Evolutionary conservation across 2,113 vertebrate species (phyloP).

Genomic region (Ceratotherium simum): DNA sequence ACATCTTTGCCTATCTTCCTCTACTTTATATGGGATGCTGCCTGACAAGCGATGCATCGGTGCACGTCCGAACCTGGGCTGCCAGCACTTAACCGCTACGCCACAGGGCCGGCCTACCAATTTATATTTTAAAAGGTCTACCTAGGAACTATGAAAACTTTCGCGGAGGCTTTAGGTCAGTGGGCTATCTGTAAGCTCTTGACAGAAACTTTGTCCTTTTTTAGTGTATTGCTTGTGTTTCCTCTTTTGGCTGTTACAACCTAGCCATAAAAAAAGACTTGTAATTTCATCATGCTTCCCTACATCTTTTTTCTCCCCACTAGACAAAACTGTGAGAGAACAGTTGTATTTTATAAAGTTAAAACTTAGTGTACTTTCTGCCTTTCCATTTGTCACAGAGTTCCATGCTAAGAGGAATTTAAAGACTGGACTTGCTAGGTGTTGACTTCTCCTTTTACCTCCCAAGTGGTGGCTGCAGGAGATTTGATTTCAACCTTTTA

Average conservation of each 20-base stretch:
- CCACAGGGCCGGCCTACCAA: not conserved
- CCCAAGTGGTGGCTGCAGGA: not conserved
- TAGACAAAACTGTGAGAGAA: not conserved
- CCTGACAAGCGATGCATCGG: too few species aligned
- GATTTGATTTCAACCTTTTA: not conserved
- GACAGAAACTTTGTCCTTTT: not conserved
- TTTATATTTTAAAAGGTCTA: not conserved
- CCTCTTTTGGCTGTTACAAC: not conserved
- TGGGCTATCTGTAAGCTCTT: not conserved
- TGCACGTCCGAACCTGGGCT: too few species aligned
- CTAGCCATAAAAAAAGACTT: not conserved
- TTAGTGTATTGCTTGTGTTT: not conserved
- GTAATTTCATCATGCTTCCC: not conserved
- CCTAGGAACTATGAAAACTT: not conserved
- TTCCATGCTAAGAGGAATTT: not conserved
- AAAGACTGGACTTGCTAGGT: not conserved
- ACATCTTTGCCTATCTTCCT: too few species aligned
- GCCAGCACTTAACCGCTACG: too few species aligned
- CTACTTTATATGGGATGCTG: too few species aligned
- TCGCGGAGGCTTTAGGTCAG: not conserved
- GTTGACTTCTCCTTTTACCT: not conserved
- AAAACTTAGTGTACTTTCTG: not conserved
- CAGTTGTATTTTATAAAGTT: not conserved
- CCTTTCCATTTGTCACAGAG: not conserved
- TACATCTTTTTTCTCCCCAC: not conserved